Evolutionary conservation across 2,888 invertebrate species (phyloP), one percentile per base, ranked within the genome.

Genomic region (Drosophila acutilabella): DNA sequence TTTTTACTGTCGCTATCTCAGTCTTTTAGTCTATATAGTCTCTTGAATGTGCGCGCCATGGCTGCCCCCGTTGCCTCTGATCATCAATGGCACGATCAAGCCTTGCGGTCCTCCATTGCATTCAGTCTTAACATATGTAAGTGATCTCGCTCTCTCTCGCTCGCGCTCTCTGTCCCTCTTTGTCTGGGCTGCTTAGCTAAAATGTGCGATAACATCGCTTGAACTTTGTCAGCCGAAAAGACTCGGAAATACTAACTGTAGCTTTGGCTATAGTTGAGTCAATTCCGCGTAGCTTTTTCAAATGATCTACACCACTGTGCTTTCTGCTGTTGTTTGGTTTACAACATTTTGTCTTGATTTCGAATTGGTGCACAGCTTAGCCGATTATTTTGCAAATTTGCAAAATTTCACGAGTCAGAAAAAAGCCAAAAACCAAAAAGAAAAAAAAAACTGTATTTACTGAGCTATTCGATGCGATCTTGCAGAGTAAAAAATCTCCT

Each of bases 151-250:
- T 18, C 45, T 36, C 62, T 41, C 26, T 48, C 30, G 38, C 54
- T 36, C 45, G 20, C 52, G 42, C 52, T 71, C 60, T 41, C 48
- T 18, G 42, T 65, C 52, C 48, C 54, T 23, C 18, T 40, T 48
- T 38, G 11, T 18, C 33, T 30, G 16, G 44, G 48, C 40, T 7
- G n/a, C 5, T 30, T 56, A n/a, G 41, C 57, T 36, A 18, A 61
- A 61, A 74, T 76, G 76, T 76, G 76, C 83, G 89, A 89, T 89
- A 89, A 88, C 76, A 89, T 89, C 89, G 77, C 81, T 81, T 89
- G 89, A 89, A 89, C 90, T 89, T 86, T 78, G 78, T 71, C 82
- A 75, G 68, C 59, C 71, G 8, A 18, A 72, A 57, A 62, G 60
- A 75, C 60, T 60, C 57, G 68, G 54, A 67, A 72, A 54, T 26